Conservation (phyloP, 1,140 invertebrate species). For the Brachionus paranguensis region DNA sequence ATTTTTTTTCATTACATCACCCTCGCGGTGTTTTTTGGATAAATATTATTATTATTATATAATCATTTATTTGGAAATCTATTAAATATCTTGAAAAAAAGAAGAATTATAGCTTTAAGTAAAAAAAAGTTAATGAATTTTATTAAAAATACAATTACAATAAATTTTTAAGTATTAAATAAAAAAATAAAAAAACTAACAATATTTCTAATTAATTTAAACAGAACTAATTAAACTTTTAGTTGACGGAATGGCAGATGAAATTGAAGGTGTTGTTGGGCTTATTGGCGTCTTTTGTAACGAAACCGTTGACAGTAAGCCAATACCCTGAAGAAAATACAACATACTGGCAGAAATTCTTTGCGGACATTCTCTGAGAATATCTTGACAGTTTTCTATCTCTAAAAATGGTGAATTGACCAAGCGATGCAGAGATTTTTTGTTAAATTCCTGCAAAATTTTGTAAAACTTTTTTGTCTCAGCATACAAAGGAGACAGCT, state of each 20-base stretch:
- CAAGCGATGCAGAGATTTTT: not conserved
- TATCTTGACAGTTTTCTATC: not conserved
- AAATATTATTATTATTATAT: too few species aligned
- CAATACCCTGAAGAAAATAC: conserved; percentile 40
- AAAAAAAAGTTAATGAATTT: not conserved
- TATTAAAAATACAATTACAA: not conserved
- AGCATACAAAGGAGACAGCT: not conserved
- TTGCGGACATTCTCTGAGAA: conserved; percentile 17
- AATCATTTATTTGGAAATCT: not conserved
- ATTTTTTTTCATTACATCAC: too few species aligned
- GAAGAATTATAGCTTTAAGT: not conserved
- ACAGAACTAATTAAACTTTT: not conserved
- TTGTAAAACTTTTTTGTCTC: conserved; percentile 31
- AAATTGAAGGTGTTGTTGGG: not conserved
- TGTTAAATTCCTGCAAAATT: not conserved
- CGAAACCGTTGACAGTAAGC: conserved; percentile 4
- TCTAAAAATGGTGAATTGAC: conserved; percentile 37
- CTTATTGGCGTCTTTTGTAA: not conserved
- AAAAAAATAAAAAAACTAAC: not conserved
- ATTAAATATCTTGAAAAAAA: not conserved
- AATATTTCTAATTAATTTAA: not conserved
- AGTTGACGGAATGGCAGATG: not conserved
- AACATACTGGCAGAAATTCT: not conserved
- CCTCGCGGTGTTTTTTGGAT: too few species aligned
- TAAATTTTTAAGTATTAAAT: not conserved